Base-by-base conservation (phyloP, 2,113 vertebrate species). In the Vidua macroura region DNA sequence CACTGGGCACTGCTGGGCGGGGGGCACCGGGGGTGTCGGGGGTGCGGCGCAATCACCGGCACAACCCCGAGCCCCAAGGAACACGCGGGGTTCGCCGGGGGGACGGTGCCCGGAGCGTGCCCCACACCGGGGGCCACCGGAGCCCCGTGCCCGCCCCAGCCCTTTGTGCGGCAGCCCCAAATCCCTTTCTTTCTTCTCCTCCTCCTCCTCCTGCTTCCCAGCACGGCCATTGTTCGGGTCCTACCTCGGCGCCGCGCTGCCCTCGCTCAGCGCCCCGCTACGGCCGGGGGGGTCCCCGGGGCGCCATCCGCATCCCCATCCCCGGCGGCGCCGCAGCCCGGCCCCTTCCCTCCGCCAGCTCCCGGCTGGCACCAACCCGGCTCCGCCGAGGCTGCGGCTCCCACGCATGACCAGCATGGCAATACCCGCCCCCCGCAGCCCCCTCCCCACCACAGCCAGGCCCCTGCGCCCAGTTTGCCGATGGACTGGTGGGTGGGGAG, bases 371-470 rank as follows among this genome's bases (percentile, higher is more conserved):
- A 94, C 79, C 83, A n/a, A 15, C 83, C 48, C 9, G 6, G 70
- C 78, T 78, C 83, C 24, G 22, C 73, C 20, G 22, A 62, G 37
- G 48, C 89, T 94, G 92, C 78, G 12, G 90, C 86, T 88, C 80
- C 52, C 79, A 85, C 95, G 59, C 93, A 95, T 83, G 93, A 86
- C 90, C 91, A 78, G 90, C 82, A 85, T 77, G 90, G 88, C 82
- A 96, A 90, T 25, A 62, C 48, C 27, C 43, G 15, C 78, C 72
- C 56, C 17, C 28, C 43, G 10, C 92, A 60, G 56, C 67, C 68
- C 88, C 91, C 72, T 52, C 78, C 72, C 48, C 17, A 15, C 11
- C 11, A 28, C 59, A 10, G 63, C 89, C 58, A 3, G 48, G 33
- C 37, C 70, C 59, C 46, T 17, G 66, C 2, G 12, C 75, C 5